Percentiles rank a stretch among this genome's conserved stretches.
phyloP scores from a whole-genome alignment of 2,113 vertebrate species.

The Coptodon rendalli region DNA sequence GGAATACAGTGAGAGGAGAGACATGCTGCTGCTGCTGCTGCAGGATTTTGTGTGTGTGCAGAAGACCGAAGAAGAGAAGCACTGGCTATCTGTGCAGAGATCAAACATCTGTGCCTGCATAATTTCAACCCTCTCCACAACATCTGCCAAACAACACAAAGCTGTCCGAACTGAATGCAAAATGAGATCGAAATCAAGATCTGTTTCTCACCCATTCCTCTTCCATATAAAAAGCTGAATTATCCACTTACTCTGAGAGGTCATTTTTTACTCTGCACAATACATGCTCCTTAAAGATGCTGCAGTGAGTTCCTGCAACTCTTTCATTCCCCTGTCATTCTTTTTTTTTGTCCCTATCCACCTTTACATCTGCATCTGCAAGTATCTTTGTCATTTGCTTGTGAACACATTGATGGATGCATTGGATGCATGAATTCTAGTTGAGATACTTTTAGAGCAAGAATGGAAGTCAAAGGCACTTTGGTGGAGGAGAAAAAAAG shows the following conservation, averaged over 20 bases:
- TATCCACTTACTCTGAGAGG: neutral
- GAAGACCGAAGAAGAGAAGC: neutral
- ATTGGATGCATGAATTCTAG: neutral
- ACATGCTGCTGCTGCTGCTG: slow-evolving; percentile 13
- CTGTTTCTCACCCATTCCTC: neutral
- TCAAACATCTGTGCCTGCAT: slow-evolving; percentile 27
- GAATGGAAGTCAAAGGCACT: neutral
- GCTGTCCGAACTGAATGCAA: neutral
- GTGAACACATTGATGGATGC: neutral
- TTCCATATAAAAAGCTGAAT: neutral
- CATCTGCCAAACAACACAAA: slow-evolving; percentile 7
- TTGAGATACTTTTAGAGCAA: neutral
- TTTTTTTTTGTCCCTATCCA: neutral
- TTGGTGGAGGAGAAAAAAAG: neutral
- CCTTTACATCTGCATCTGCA: neutral
- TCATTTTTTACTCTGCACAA: neutral
- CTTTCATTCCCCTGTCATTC: neutral
- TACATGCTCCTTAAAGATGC: neutral
- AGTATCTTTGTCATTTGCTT: neutral
- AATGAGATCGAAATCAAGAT: neutral
- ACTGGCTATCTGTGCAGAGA: neutral
- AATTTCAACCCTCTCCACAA: neutral
- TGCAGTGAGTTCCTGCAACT: neutral
- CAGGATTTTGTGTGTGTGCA: neutral
- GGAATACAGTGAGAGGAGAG: slow-evolving; percentile 4